A percentile compares a stretch with the other conserved stretches of the same genome.
phyloP scores from a whole-genome alignment of 2,797 vertebrate genomes.

The Erithacus rubecula region DNA sequence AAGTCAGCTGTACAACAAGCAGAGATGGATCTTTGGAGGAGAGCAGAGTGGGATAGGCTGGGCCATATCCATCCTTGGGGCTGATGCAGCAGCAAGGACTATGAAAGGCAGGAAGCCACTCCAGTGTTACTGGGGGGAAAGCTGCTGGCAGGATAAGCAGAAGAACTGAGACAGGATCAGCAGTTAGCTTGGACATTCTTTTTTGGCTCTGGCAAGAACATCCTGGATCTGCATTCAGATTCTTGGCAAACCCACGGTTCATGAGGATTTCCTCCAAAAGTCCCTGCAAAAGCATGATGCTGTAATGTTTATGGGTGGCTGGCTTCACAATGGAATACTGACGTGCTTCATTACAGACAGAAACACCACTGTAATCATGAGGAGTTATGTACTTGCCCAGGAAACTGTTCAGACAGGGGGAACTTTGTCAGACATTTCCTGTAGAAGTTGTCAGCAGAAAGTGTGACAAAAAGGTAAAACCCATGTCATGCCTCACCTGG shows the following conservation, averaged over 20 bases:
- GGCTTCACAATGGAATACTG: neutral
- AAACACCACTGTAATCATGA: neutral
- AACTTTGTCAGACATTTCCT: neutral
- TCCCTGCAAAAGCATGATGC: neutral
- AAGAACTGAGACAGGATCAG: neutral
- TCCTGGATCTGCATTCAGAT: neutral
- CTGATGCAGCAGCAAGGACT: neutral
- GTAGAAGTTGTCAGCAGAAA: neutral
- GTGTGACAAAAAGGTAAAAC: neutral
- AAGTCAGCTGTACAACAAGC: neutral
- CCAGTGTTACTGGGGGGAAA: neutral
- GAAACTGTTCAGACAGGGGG: neutral
- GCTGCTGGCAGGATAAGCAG: neutral
- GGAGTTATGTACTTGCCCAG: neutral
- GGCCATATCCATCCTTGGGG: fast-evolving
- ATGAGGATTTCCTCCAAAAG: neutral
- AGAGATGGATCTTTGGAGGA: neutral
- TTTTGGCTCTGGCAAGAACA: neutral
- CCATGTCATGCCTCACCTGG: neutral
- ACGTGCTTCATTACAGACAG: neutral
- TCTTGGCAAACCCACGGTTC: neutral
- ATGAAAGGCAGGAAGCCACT: neutral
- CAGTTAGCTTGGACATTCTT: neutral
- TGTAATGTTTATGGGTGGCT: neutral
- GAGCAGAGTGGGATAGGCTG: neutral